phyloP scores from a whole-genome alignment of 2,797 vertebrate genomes.

The Lepilemur ruficaudatus region DNA sequence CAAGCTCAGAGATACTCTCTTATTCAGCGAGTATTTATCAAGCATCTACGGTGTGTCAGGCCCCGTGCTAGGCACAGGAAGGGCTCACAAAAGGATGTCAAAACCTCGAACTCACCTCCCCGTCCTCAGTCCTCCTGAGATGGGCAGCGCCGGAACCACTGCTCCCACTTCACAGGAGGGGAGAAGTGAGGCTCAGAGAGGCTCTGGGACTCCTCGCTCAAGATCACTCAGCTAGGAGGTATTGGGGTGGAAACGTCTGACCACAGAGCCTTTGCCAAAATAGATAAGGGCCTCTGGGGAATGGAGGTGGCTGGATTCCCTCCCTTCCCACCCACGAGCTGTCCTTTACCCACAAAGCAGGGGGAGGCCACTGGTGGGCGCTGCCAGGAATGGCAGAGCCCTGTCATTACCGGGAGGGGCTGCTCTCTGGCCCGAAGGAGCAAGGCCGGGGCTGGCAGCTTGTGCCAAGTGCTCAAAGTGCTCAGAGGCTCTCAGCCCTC shows the following conservation, averaged over 20 bases:
- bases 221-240: neutral
- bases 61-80: neutral
- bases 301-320: neutral
- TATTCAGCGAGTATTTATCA: neutral
- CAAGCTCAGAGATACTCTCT: neutral
- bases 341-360: neutral
- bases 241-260: neutral
- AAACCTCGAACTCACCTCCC: neutral
- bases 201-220: neutral
- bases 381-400: accelerated
- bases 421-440: neutral
- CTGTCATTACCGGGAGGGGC: neutral
- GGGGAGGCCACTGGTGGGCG: neutral
- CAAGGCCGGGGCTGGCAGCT: neutral
- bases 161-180: neutral
- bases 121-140: neutral
- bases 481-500: neutral
- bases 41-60: neutral
- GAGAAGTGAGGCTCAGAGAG: neutral
- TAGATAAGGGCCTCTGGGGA: neutral
- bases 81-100: neutral
- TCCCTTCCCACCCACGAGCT: neutral
- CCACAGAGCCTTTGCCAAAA: constrained; percentile 33
- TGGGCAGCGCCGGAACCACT: neutral
- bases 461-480: neutral